Conservation (phyloP, 2,797 vertebrate species). For the Paramormyrops hopkinsi region DNA sequence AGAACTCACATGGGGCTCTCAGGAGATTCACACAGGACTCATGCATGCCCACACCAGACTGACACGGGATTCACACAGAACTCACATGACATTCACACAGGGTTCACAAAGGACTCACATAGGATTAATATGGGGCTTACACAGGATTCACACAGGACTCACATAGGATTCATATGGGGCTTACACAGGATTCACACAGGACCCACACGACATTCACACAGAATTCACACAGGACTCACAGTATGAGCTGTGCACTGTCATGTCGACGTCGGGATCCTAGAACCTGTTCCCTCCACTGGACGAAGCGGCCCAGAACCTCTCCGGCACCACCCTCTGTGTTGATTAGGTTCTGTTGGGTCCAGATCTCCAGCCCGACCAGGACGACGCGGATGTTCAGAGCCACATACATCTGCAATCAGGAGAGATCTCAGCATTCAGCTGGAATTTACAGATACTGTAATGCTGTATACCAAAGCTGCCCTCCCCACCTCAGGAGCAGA, state of each 20-base stretch:
- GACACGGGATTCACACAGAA: background rate
- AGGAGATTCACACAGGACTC: background rate
- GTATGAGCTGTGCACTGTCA: conserved; percentile 86
- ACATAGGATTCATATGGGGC: background rate
- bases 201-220: background rate
- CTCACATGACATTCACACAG: background rate
- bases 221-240: conserved; percentile 57
- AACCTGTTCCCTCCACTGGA: conserved; percentile 84
- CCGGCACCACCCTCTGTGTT: conserved; percentile 70
- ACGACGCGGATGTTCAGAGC: conserved; percentile 85
- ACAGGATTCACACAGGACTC: background rate
- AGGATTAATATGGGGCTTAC: background rate
- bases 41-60: no score
- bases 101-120: background rate
- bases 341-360: conserved; percentile 73
- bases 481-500: no score
- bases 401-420: conserved; percentile 72
- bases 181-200: background rate
- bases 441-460: background rate
- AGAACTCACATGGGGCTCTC: background rate
- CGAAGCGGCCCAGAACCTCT: conserved; percentile 84
- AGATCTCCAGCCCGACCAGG: conserved; percentile 88
- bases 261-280: conserved; percentile 76
- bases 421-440: background rate
- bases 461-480: background rate